phyloP scores from a whole-genome alignment of 2,888 invertebrate genomes.

The Plagodis pulveraria region DNA sequence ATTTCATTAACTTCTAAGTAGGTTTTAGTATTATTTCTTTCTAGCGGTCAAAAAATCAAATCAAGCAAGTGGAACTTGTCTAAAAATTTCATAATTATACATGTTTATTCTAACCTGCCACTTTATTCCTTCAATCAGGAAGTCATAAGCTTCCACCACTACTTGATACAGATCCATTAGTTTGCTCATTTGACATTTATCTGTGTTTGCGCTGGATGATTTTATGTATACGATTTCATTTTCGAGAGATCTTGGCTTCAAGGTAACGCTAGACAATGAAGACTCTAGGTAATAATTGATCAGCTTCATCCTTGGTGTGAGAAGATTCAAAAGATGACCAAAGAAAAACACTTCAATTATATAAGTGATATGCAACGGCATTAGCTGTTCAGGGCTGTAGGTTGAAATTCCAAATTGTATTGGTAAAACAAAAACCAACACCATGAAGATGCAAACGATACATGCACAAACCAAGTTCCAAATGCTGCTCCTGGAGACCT shows the following conservation, averaged over 20 bases:
- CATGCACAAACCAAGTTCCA: slow-evolving; percentile 43
- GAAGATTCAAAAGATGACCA: slow-evolving; percentile 59
- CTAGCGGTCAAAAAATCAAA: no score
- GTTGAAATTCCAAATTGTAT: slow-evolving; percentile 19
- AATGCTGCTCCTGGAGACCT: slow-evolving; percentile 44
- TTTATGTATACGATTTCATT: slow-evolving; percentile 45
- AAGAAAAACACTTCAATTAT: slow-evolving; percentile 55
- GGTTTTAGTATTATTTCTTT: no score
- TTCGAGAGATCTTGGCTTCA: slow-evolving; percentile 37
- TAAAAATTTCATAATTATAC: slow-evolving; percentile 47
- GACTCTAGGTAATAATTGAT: slow-evolving; percentile 60
- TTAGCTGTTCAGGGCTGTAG: slow-evolving; percentile 18
- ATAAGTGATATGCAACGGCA: slow-evolving; percentile 44
- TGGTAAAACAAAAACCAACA: slow-evolving; percentile 33
- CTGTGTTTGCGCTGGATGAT: slow-evolving; percentile 35
- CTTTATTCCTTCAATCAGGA: slow-evolving; percentile 61
- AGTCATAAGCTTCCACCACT: slow-evolving; percentile 57
- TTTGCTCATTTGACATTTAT: slow-evolving; percentile 52
- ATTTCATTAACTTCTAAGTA: no score
- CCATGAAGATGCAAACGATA: slow-evolving; percentile 37
- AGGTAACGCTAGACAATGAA: slow-evolving; percentile 42
- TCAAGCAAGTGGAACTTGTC: no score
- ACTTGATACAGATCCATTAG: slow-evolving; percentile 63
- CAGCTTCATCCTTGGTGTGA: slow-evolving; percentile 54
- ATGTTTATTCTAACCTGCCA: slow-evolving; percentile 59